Conservation (phyloP, 2,797 vertebrate genomes). For the Notamacropus eugenii region DNA sequence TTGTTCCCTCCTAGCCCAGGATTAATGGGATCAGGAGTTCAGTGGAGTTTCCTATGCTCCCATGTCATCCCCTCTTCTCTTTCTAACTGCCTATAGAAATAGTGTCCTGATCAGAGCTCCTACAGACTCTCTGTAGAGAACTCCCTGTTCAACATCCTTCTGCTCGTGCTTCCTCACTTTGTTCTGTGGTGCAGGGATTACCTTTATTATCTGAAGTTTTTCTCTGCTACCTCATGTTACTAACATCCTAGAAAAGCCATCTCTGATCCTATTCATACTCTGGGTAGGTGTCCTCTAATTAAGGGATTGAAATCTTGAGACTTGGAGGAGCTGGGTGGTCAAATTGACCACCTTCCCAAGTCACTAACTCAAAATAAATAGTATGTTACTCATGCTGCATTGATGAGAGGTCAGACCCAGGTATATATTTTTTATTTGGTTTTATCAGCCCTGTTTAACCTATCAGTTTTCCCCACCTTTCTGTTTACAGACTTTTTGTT, state of each 20-base stretch:
- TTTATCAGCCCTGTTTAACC: not conserved
- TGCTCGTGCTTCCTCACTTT: not conserved
- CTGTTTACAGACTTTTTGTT: not conserved
- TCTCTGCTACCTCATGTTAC: not conserved
- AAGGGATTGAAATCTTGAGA: not conserved
- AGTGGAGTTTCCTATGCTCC: not conserved
- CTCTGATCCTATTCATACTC: not conserved
- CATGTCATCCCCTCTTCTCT: not conserved
- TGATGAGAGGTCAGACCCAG: not conserved
- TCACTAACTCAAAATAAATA: too few relatives aligned
- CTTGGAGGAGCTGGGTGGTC: not conserved
- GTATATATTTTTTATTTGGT: not conserved
- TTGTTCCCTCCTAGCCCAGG: not conserved
- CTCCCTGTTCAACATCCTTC: not conserved
- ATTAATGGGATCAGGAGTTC: not conserved
- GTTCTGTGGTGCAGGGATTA: not conserved
- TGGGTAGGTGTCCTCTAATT: not conserved
- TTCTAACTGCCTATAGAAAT: not conserved
- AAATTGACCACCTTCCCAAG: not conserved
- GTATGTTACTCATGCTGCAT: not conserved
- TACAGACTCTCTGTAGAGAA: not conserved
- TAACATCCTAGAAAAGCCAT: not conserved
- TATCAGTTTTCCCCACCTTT: not conserved
- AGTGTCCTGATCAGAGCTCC: not conserved
- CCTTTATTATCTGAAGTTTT: not conserved